phyloP scores from a whole-genome alignment of 1,140 invertebrate species.

The Trinorchestia longiramus region DNA sequence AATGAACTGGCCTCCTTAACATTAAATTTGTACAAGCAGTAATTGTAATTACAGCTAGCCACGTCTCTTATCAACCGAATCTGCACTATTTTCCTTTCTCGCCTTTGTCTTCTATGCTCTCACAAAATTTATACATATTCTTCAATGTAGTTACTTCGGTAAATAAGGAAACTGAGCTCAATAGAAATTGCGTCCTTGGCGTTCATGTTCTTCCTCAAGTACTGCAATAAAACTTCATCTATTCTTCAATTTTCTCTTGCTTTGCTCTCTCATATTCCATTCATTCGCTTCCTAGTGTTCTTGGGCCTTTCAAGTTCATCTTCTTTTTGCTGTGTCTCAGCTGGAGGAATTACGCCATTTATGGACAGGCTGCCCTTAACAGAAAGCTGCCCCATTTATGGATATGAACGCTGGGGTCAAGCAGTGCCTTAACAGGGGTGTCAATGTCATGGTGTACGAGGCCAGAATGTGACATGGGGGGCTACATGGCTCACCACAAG shows the following conservation, averaged over 20 bases:
- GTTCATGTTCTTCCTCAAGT: not conserved
- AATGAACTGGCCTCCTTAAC: too few relatives aligned
- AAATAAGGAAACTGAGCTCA: not conserved
- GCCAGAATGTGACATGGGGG: not conserved
- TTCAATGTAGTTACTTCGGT: not conserved
- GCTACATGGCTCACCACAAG: not conserved
- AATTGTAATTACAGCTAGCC: too few relatives aligned
- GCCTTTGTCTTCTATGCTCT: not conserved
- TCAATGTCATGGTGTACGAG: not conserved
- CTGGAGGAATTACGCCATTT: not conserved
- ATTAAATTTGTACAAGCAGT: too few relatives aligned
- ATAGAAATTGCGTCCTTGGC: not conserved
- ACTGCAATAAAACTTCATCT: not conserved
- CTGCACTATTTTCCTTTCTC: too few relatives aligned
- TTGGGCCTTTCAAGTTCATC: not conserved
- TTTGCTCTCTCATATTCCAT: not conserved
- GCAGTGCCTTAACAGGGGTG: not conserved
- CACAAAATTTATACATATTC: not conserved
- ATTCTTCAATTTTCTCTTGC: not conserved
- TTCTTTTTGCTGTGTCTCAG: not conserved
- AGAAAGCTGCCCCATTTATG: not conserved
- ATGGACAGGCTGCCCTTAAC: not conserved
- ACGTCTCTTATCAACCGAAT: too few relatives aligned
- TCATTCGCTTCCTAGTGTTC: not conserved
- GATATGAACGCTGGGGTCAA: not conserved